Percentiles rank a stretch among this genome's conserved stretches.
Conservation (phyloP, 1,140 invertebrate species). For the Coptotermes formosanus region DNA sequence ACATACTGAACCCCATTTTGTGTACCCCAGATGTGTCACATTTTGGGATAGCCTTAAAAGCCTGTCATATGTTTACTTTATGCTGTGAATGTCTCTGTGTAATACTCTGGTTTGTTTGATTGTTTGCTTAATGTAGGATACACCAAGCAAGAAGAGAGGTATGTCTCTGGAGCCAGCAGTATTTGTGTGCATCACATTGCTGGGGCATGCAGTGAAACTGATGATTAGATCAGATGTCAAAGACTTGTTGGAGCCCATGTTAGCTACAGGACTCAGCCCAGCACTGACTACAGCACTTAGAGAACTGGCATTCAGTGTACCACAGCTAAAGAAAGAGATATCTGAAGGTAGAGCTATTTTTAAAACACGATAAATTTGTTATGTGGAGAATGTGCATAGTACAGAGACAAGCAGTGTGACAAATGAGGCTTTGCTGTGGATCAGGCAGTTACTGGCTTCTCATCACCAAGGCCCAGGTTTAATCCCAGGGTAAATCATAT, state of each 20-base stretch:
- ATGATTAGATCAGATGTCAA: constrained; percentile 74
- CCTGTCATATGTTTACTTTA: too few species aligned
- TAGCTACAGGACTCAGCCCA: constrained; percentile 85
- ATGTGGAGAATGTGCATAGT: too few species aligned
- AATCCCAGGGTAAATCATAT: too few species aligned
- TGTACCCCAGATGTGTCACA: too few species aligned
- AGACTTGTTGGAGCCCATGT: constrained; percentile 87
- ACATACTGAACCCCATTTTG: too few species aligned
- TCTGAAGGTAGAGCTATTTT: constrained; percentile 66
- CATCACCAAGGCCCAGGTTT: too few species aligned
- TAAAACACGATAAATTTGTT: neutral
- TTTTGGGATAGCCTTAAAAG: too few species aligned
- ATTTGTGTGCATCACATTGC: constrained; percentile 91
- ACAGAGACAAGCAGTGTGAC: too few species aligned
- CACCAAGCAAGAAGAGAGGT: constrained; percentile 66
- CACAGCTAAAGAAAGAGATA: constrained; percentile 83
- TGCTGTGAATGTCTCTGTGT: too few species aligned
- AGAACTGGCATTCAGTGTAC: constrained; percentile 86
- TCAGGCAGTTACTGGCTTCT: too few species aligned
- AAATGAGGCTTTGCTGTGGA: too few species aligned
- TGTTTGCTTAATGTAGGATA: constrained; percentile 48
- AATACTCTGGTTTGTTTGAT: too few species aligned
- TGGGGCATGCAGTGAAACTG: constrained; percentile 81
- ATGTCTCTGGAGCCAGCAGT: constrained; percentile 79
- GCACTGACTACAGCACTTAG: constrained; percentile 87